Percentiles rank a stretch among this genome's conserved stretches.
phyloP scores from a whole-genome alignment of 2,888 invertebrate species.

The Tachystola acroxantha region DNA sequence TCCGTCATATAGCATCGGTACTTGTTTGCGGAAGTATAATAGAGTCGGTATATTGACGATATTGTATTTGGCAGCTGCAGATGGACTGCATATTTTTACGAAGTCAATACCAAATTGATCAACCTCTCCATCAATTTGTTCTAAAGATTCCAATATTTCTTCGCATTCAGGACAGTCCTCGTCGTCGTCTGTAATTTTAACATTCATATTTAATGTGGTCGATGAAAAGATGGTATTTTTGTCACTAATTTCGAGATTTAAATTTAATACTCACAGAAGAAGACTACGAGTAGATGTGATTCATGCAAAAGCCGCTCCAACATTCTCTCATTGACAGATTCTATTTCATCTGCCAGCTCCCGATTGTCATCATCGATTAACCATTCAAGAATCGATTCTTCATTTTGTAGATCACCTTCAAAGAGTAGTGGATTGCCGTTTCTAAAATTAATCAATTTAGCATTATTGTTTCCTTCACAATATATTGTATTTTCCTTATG shows the following conservation, averaged over 20 bases:
- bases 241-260: too few relatives aligned
- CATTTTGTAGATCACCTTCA: constrained; percentile 95
- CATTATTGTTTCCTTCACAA: neutral
- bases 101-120: constrained; percentile 96
- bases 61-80: constrained; percentile 89
- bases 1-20: constrained; percentile 92
- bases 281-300: constrained; percentile 92
- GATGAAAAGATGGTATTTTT: too few relatives aligned
- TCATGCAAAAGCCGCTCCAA: constrained; percentile 89
- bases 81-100: constrained; percentile 91
- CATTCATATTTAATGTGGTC: too few relatives aligned
- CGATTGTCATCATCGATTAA: constrained; percentile 95
- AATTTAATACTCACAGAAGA: constrained; percentile 91
- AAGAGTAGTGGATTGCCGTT: constrained; percentile 93
- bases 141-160: constrained; percentile 92
- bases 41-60: constrained; percentile 91
- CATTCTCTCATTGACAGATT: constrained; percentile 94
- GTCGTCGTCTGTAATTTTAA: constrained; percentile 84
- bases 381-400: constrained; percentile 95
- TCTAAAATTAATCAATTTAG: constrained; percentile 69
- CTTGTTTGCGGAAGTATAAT: constrained; percentile 90
- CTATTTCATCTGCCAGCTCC: constrained; percentile 95
- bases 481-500: neutral
- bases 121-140: constrained; percentile 96
- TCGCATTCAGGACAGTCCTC: constrained; percentile 95